Base-by-base conservation (phyloP, 2,888 invertebrate genomes). In the Tetrapedia diversipes region DNA sequence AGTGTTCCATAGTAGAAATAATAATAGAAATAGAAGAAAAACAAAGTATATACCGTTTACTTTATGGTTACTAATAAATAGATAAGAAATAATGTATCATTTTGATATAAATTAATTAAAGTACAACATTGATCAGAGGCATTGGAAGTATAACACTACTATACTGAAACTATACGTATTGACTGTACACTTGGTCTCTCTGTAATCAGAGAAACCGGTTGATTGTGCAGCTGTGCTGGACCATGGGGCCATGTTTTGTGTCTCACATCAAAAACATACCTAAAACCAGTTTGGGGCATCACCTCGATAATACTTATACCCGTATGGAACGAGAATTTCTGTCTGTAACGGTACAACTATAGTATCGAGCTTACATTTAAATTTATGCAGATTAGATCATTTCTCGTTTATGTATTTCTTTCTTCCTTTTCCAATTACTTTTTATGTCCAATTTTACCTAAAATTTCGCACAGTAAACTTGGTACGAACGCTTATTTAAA, bases 241-340 rank as follows among this genome's bases (percentile, higher is more conserved):
- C 73, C 57, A 74, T 53, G 51, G n/a, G n/a, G 57, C 69, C 67
- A 61, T 69, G 73, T 81, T 85, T 80, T 77, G 68, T 70, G 54
- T 69, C 65, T 71, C 71, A 59, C 71, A 73, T 60, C 79, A 73
- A 82, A 82, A n/a, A n/a, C n/a, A n/a, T 75, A 75, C 75, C 71
- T 70, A 73, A 84, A 86, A 86, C 82, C 82, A 74, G 86, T 82
- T 85, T 81, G 51, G 61, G 61, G 41, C 65, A 79, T 80, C 78
- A 54, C 73, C 64, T 73, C 67, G 67, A 75, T 77, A 74, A 70
- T 80, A 82, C 82, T 86, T 86, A 80, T 81, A 69, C 69, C 49
- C 39, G 39, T 45, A 49, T 34, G 68, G 71, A 79, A 77, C 71
- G 71, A 80, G 75, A 80, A 78, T 71, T 68, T 63, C 64, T 37